Base-by-base conservation (phyloP, 1,140 invertebrate species). In the Brachionus rotundiformis region DNA sequence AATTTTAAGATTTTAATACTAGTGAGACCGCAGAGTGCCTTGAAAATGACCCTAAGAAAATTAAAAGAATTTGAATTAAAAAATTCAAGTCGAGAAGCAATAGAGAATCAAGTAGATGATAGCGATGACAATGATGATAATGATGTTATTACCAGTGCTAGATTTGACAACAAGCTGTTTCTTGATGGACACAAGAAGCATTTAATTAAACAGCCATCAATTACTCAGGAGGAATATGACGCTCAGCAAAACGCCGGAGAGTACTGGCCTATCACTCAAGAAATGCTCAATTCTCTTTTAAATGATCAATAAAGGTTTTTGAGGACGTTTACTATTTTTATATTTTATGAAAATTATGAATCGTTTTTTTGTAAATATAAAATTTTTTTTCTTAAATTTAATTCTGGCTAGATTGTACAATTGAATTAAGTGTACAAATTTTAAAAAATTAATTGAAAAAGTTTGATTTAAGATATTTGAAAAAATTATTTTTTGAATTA, bases 201-300 rank as follows among this genome's bases (percentile, higher is more conserved):
- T n/a, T 29, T 79, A 11, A 79, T 59, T 39, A 79, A 33, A 41
- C 76, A 36, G 47, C 47, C 76, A 31, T 39, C 47, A 13, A 23
- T 59, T 3, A 59, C 29, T 13, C 19, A 59, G 3, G 47, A 79
- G 25, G 76, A 79, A 79, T 36, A 19, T 19, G 25, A 54, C 2
- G 44, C 76, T 23, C 33, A 73, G 10, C n/a, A 23, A 7, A 59
- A 59, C 19, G 36, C 31, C 8, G 36, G 59, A 10, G 76, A 79
- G 31, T 36, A 41, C 10, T 79, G 76, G 76, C 76, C 76, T 33
- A 63, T 79, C 25, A 63, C 47, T n/a, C 76, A 79, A 61, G 76
- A 79, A 27, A 79, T 79, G 76, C 76, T 79, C 59, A 36, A 29
- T 25, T 59, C 23, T 23, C 10, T 59, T 39, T 33, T 79, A 5